These are phyloP conservation scores for Dolichotis patagonum DNA, from an alignment of 2,113 vertebrate genomes.

Conservation along the genomic window DNA sequence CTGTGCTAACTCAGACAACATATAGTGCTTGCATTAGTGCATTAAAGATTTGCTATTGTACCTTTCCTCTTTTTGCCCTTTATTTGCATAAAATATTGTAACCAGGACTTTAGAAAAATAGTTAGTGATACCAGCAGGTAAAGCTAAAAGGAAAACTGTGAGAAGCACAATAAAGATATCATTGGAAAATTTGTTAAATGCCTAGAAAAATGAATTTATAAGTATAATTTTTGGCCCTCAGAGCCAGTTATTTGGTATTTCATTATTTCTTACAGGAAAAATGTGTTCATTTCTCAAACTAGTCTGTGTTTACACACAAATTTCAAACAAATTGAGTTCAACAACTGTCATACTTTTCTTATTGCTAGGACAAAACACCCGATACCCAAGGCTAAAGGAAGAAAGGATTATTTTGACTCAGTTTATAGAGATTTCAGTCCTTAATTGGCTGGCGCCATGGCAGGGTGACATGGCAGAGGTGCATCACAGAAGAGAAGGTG, in stretches of 20 bases:
- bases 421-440: background rate
- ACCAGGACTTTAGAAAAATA: background rate
- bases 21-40: background rate
- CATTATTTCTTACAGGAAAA: background rate
- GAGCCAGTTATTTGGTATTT: background rate
- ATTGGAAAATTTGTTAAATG: background rate
- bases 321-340: background rate
- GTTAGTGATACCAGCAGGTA: background rate
- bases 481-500: background rate
- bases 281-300: background rate
- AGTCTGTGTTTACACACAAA: background rate
- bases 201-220: background rate
- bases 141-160: background rate
- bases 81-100: background rate
- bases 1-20: background rate
- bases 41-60: too few relatives aligned
- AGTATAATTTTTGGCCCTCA: background rate
- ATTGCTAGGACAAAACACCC: background rate
- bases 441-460: background rate
- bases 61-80: background rate
- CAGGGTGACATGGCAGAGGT: background rate
- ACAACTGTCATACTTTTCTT: background rate
- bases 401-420: background rate
- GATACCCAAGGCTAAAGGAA: background rate
- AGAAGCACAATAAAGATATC: background rate